Evolutionary conservation across 2,888 invertebrate genomes (phyloP).

Genomic region (Autographa pulchrina): DNA sequence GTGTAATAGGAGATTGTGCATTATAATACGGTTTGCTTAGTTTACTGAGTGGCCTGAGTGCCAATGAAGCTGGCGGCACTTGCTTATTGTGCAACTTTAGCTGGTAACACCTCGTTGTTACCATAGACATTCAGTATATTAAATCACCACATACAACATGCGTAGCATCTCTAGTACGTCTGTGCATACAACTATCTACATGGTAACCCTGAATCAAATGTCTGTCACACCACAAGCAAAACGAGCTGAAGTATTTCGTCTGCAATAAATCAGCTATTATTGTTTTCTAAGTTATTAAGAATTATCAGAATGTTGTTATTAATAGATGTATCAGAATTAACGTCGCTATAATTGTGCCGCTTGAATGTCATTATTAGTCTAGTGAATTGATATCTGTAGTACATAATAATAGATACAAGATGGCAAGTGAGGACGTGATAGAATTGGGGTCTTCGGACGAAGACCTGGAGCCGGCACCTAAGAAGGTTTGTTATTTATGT

Average conservation of each 20-base stretch:
- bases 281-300: not conserved
- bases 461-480: conserved; percentile 78
- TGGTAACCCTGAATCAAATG: conserved; percentile 15
- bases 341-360: not conserved
- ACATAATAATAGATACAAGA: conserved; percentile 57
- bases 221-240: conserved; percentile 17
- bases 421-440: conserved; percentile 84
- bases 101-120: no score
- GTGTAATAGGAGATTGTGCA: no score
- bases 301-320: conserved; percentile 11
- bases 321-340: not conserved
- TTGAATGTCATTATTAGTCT: not conserved
- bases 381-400: not conserved
- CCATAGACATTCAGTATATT: no score
- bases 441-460: conserved; percentile 86
- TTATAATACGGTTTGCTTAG: no score
- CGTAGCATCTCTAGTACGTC: no score
- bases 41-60: no score
- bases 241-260: not conserved
- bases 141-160: no score
- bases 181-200: no score
- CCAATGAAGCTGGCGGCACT: no score
- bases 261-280: not conserved
- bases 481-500: conserved; percentile 71
- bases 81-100: no score